Conservation (phyloP, 2,113 vertebrate genomes). For the Passerina amoena region DNA sequence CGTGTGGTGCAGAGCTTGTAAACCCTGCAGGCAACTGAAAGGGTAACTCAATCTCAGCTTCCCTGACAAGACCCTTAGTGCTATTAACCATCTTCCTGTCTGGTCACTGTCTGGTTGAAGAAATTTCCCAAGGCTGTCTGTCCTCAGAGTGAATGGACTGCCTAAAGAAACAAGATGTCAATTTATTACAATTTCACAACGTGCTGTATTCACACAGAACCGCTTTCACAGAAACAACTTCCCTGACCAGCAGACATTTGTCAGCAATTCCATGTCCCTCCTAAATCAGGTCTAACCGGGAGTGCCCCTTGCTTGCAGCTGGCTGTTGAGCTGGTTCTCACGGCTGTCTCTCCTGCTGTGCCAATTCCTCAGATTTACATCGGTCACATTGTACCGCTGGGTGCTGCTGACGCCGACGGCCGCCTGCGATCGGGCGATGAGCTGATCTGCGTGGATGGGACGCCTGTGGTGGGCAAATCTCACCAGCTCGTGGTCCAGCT, state of each 20-base stretch:
- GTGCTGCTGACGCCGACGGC: conserved; percentile 94
- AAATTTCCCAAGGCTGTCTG: neutral
- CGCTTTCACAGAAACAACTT: neutral
- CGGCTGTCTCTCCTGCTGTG: neutral
- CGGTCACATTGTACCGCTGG: conserved; percentile 97
- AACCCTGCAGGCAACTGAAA: neutral
- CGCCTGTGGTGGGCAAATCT: conserved; percentile 94
- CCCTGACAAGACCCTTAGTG: neutral
- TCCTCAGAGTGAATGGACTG: neutral
- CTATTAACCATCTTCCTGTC: neutral
- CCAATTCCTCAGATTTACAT: conserved; percentile 89
- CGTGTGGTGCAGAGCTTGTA: neutral
- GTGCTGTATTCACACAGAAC: neutral
- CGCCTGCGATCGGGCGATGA: conserved; percentile 96
- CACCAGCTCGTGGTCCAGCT: conserved; percentile 98
- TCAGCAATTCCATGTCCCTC: neutral
- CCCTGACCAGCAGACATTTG: neutral
- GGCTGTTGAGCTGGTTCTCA: neutral
- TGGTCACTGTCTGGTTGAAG: neutral
- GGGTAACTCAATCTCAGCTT: neutral
- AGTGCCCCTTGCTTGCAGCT: neutral
- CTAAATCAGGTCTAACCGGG: neutral
- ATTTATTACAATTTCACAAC: neutral
- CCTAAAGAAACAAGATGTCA: neutral
- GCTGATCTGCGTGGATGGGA: conserved; percentile 95